phyloP scores from a whole-genome alignment of 2,888 invertebrate genomes.

The Exocentrus adspersus region DNA sequence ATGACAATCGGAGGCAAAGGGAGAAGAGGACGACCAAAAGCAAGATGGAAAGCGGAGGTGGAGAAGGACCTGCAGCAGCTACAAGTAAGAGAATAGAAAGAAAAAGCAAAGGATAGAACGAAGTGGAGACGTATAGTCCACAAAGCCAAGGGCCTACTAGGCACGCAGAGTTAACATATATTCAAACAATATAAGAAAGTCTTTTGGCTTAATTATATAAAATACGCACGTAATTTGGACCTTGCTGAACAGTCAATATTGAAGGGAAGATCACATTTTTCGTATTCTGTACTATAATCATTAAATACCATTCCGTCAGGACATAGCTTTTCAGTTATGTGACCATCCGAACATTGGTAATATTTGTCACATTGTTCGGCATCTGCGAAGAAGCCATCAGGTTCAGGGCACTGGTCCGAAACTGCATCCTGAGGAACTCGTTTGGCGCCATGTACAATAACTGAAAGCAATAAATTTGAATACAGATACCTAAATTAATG shows the following conservation, averaged over 20 bases:
- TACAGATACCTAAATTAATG: too few species aligned
- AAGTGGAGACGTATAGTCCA: too few species aligned
- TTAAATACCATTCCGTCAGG: conserved; percentile 92
- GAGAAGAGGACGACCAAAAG: too few species aligned
- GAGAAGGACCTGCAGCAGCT: too few species aligned
- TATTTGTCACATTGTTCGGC: conserved; percentile 90
- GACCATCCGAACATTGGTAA: conserved; percentile 81
- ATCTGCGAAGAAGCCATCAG: conserved; percentile 86
- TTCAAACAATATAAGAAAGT: too few species aligned
- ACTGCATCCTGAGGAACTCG: conserved; percentile 65
- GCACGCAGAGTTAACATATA: too few species aligned
- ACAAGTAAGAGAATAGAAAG: too few species aligned
- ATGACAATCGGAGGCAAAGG: too few species aligned
- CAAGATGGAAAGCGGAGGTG: too few species aligned
- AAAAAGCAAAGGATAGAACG: too few species aligned
- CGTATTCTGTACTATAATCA: conserved; percentile 81
- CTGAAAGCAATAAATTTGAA: conserved; percentile 7
- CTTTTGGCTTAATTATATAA: too few species aligned
- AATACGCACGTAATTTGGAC: conserved; percentile 80
- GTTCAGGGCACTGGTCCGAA: conserved; percentile 80
- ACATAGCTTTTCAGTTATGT: conserved; percentile 81
- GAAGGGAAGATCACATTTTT: conserved; percentile 88
- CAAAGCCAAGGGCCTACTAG: too few species aligned
- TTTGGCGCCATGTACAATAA: background rate
- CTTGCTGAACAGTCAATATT: conserved; percentile 85